phyloP scores from a whole-genome alignment of 2,888 invertebrate species.

The Brachyopa scutellaris region DNA sequence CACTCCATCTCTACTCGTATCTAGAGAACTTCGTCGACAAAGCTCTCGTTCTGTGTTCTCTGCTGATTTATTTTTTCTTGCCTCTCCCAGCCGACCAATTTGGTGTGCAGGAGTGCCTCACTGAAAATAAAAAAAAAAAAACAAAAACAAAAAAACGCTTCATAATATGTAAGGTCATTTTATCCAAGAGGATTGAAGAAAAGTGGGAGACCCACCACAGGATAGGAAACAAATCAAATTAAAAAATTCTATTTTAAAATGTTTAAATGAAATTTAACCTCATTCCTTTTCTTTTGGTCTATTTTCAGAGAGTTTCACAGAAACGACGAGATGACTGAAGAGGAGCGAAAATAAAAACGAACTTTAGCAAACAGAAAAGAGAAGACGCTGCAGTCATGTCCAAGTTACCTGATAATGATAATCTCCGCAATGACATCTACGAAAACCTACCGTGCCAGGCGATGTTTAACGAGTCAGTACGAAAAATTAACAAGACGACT shows the following conservation, averaged over 20 bases:
- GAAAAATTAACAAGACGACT: constrained; percentile 80
- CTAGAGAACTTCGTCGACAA: constrained; percentile 32
- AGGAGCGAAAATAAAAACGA: constrained; percentile 16
- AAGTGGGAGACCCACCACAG: neutral
- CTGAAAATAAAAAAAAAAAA: constrained; percentile 30
- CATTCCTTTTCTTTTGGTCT: constrained; percentile 32
- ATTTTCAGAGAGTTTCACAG: constrained; percentile 48
- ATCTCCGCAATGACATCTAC: constrained; percentile 81
- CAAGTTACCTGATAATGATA: constrained; percentile 81
- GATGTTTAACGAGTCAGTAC: constrained; percentile 81
- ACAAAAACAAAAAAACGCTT: no score
- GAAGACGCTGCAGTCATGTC: constrained; percentile 76
- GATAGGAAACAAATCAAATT: constrained; percentile 15
- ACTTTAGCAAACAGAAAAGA: neutral
- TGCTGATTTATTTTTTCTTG: constrained; percentile 37
- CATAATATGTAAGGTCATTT: constrained; percentile 41
- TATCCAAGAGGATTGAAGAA: neutral
- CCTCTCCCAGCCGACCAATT: constrained; percentile 5
- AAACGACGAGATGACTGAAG: constrained; percentile 47
- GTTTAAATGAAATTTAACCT: constrained; percentile 30
- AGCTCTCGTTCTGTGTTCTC: constrained; percentile 14
- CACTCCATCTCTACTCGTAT: no score
- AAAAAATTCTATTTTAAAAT: constrained; percentile 25
- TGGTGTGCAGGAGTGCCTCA: constrained; percentile 20
- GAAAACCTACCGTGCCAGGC: constrained; percentile 82